phyloP scores from a whole-genome alignment of 2,113 vertebrate genomes.

The Uria aalge region DNA sequence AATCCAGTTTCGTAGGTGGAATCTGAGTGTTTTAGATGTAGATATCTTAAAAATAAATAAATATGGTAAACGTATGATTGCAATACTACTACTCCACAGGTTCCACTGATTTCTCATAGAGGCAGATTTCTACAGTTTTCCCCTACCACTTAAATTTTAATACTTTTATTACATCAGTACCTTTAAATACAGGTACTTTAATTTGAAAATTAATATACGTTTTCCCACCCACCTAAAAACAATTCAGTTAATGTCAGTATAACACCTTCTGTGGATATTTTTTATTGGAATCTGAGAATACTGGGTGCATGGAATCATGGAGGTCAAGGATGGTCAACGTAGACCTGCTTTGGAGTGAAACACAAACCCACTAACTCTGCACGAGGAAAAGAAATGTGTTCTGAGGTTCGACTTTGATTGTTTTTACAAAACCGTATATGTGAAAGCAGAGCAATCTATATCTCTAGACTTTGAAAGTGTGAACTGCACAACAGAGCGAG shows the following conservation, averaged over 20 bases:
- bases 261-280: background rate
- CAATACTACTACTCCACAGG: background rate
- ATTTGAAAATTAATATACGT: background rate
- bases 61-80: background rate
- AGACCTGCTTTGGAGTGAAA: background rate
- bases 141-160: background rate
- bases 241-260: background rate
- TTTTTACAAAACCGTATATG: constrained; percentile 1
- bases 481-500: constrained; percentile 62
- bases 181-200: background rate
- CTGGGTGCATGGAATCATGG: background rate
- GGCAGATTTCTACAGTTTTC: background rate
- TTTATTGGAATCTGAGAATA: background rate
- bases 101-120: background rate
- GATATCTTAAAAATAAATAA: constrained; percentile 38
- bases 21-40: background rate
- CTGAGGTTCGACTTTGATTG: background rate
- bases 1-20: constrained; percentile 58
- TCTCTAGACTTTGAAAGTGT: constrained; percentile 54
- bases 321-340: background rate
- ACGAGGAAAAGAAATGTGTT: fast-evolving
- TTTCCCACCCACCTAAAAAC: background rate
- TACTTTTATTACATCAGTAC: background rate
- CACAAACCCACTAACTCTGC: background rate
- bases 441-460: constrained; percentile 37